These are phyloP conservation scores for Acanthoscelides obtectus DNA, from an alignment of 2,888 invertebrate species.

Conservation along the genomic window DNA sequence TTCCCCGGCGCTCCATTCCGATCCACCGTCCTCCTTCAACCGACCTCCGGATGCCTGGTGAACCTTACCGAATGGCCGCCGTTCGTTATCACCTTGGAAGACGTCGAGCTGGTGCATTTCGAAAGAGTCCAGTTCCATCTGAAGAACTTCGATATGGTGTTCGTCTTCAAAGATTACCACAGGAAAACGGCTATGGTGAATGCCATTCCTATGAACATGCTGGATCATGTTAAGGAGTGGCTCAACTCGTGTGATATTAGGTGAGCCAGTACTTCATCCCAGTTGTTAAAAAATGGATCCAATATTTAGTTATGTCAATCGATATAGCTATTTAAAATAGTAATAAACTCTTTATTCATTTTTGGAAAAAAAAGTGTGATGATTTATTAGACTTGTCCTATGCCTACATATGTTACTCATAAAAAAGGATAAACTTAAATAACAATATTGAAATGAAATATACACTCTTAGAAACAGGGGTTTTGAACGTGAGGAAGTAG, in stretches of 20 bases:
- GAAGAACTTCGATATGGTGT: slow-evolving; percentile 99
- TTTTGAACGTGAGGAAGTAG: no score
- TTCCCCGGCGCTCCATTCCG: slow-evolving; percentile 97
- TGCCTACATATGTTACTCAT: no score
- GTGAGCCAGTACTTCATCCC: slow-evolving; percentile 51
- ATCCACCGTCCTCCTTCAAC: slow-evolving; percentile 92
- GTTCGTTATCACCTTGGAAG: slow-evolving; percentile 96
- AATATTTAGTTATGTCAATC: no score
- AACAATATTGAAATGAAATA: no score
- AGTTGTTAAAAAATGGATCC: neutral
- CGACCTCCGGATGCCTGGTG: slow-evolving; percentile 96
- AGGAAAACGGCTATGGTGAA: slow-evolving; percentile 95
- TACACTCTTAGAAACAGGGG: no score
- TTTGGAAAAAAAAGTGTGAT: no score
- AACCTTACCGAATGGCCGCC: slow-evolving; percentile 99
- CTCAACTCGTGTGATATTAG: slow-evolving; percentile 61
- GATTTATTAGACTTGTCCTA: no score
- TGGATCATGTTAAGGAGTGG: slow-evolving; percentile 99
- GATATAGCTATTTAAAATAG: no score
- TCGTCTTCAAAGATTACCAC: slow-evolving; percentile 97
- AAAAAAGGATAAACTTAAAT: no score
- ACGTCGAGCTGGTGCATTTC: slow-evolving; percentile 97
- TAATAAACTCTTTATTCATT: no score
- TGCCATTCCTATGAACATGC: slow-evolving; percentile 98
- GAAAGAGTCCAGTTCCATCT: slow-evolving; percentile 98